Evolutionary conservation across 1,140 invertebrate genomes (phyloP).

Genomic region (Camponotus floridanus): DNA sequence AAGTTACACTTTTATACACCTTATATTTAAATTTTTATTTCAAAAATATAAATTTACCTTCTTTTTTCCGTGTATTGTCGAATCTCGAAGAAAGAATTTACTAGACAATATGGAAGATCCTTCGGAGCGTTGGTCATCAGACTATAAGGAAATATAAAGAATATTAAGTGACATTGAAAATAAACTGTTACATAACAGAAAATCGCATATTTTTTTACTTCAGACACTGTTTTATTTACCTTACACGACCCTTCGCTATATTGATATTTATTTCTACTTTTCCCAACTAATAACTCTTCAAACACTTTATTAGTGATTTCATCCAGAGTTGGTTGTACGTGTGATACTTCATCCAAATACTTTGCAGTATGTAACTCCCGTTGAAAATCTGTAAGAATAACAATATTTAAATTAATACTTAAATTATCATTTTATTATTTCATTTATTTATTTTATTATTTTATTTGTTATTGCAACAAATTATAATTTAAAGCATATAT

Average conservation of each 20-base stretch:
- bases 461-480: not conserved
- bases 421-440: not conserved
- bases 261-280: constrained; percentile 83
- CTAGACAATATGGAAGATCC: constrained; percentile 90
- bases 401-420: not conserved
- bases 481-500: not conserved
- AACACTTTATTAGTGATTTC: constrained; percentile 95
- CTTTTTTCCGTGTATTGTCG: constrained; percentile 85
- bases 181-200: not conserved
- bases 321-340: constrained; percentile 88
- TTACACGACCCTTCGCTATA: constrained; percentile 87
- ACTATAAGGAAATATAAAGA: constrained; percentile 82
- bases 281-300: constrained; percentile 92
- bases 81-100: constrained; percentile 90
- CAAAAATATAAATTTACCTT: constrained; percentile 75
- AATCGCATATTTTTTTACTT: constrained; percentile 31
- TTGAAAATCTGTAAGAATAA: constrained; percentile 73
- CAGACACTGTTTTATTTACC: constrained; percentile 82
- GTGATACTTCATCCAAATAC: constrained; percentile 77
- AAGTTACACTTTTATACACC: not conserved
- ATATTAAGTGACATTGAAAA: not conserved
- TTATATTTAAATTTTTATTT: not conserved
- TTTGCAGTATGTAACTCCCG: constrained; percentile 72
- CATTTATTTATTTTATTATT: not conserved
- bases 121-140: constrained; percentile 91